A percentile compares a stretch with the other conserved stretches of the same genome.
Conservation (phyloP, 2,888 invertebrate genomes). For the Meiosimyza platycephala region DNA sequence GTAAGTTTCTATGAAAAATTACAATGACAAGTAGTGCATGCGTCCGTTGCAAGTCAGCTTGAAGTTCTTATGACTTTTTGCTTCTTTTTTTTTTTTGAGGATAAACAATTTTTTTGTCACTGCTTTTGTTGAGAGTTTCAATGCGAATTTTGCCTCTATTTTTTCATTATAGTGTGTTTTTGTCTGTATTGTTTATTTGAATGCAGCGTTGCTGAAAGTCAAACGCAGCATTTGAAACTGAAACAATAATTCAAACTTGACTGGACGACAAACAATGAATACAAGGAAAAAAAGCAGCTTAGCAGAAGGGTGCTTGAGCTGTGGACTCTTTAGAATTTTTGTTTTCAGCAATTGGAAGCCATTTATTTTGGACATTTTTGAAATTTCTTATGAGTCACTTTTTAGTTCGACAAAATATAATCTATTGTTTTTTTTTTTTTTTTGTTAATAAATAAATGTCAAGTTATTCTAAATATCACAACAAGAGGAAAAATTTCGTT, state of each 20-base stretch:
- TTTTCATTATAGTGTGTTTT: background rate
- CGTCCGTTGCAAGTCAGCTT: constrained; percentile 1
- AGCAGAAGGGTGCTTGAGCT: too few relatives aligned
- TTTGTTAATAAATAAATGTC: too few relatives aligned
- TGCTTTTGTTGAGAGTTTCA: background rate
- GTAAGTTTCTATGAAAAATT: constrained; percentile 27
- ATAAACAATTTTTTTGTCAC: background rate
- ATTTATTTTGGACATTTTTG: too few relatives aligned
- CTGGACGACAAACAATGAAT: background rate
- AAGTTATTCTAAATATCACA: too few relatives aligned
- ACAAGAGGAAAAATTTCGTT: too few relatives aligned
- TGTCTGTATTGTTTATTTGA: background rate
- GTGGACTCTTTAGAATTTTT: too few relatives aligned
- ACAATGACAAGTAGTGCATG: constrained; percentile 9
- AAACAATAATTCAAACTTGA: constrained; percentile 9
- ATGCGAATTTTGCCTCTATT: background rate
- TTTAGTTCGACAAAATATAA: too few relatives aligned
- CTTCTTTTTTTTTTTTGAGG: too few relatives aligned
- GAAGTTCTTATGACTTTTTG: background rate
- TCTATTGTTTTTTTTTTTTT: too few relatives aligned
- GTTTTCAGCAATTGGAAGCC: too few relatives aligned
- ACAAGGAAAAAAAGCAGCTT: too few relatives aligned
- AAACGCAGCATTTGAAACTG: constrained; percentile 14
- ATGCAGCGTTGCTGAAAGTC: constrained; percentile 7
- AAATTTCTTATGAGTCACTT: too few relatives aligned